phyloP scores from a whole-genome alignment of 2,888 invertebrate species.

The Empis stercorea region DNA sequence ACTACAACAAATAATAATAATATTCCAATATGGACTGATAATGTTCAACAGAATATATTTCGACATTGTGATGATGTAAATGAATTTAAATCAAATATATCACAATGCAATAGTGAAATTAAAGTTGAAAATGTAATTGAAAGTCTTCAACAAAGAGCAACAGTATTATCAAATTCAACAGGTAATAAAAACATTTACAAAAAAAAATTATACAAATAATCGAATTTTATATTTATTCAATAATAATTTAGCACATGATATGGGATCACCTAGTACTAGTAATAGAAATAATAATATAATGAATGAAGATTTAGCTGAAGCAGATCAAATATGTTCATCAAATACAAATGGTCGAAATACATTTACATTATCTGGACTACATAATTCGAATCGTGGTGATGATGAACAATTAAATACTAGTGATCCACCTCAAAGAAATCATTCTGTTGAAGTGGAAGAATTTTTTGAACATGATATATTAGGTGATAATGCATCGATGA shows the following conservation, averaged over 20 bases:
- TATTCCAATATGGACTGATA: too few species aligned
- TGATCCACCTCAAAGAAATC: too few species aligned
- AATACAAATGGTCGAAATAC: background rate
- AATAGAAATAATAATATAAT: conserved; percentile 41
- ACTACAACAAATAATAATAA: too few species aligned
- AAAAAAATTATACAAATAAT: too few species aligned
- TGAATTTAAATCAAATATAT: background rate
- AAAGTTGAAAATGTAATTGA: background rate
- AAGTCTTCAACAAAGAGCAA: background rate
- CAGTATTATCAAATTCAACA: background rate
- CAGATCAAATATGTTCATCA: conserved; percentile 53
- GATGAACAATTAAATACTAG: too few species aligned
- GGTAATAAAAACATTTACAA: too few species aligned
- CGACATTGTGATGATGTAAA: background rate
- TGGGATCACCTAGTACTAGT: background rate
- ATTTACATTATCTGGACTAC: too few species aligned
- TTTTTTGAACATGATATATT: background rate
- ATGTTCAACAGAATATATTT: background rate
- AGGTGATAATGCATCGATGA: too few species aligned
- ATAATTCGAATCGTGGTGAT: too few species aligned
- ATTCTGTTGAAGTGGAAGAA: background rate
- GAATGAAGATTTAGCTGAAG: conserved; percentile 65
- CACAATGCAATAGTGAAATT: background rate
- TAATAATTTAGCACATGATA: background rate
- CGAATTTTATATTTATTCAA: too few species aligned